Percentiles rank a stretch among this genome's conserved stretches.
phyloP scores from a whole-genome alignment of 2,113 vertebrate genomes.

The Spea bombifrons region DNA sequence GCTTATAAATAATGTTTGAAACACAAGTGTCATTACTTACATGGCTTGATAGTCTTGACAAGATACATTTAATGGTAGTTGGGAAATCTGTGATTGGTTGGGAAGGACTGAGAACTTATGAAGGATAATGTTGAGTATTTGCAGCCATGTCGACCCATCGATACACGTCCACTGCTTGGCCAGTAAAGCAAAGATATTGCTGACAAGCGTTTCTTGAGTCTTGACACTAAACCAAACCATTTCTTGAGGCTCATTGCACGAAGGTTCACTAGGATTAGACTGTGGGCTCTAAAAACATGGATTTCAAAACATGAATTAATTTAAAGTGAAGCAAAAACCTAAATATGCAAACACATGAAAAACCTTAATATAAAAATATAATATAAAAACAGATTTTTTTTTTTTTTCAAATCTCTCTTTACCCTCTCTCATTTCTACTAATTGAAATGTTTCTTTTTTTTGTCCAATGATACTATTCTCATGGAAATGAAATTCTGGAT shows the following conservation, averaged over 20 bases:
- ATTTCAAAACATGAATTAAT: neutral
- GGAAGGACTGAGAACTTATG: conserved; percentile 8
- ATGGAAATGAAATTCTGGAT: too few species aligned
- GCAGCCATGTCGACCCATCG: neutral
- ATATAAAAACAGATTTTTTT: too few species aligned
- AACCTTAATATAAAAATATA: too few species aligned
- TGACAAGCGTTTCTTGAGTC: conserved; percentile 21
- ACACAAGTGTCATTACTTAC: conserved; percentile 36
- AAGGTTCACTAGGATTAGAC: neutral
- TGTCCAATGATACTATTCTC: too few species aligned
- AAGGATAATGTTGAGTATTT: conserved; percentile 21
- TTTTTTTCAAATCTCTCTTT: too few species aligned
- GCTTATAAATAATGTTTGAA: neutral
- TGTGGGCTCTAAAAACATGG: conserved; percentile 9
- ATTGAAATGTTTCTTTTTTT: too few species aligned
- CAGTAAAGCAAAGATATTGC: conserved; percentile 30
- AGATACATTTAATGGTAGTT: neutral
- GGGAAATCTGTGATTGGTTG: conserved; percentile 9
- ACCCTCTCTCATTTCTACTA: too few species aligned
- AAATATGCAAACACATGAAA: neutral
- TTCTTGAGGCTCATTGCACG: neutral
- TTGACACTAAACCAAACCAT: neutral
- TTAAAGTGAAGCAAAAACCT: neutral
- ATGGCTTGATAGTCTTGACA: conserved; percentile 45
- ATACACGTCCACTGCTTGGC: neutral